Evolutionary conservation across 2,797 vertebrate genomes (phyloP), one percentile per base, ranked within the genome.

Genomic region (Ibycter americanus): DNA sequence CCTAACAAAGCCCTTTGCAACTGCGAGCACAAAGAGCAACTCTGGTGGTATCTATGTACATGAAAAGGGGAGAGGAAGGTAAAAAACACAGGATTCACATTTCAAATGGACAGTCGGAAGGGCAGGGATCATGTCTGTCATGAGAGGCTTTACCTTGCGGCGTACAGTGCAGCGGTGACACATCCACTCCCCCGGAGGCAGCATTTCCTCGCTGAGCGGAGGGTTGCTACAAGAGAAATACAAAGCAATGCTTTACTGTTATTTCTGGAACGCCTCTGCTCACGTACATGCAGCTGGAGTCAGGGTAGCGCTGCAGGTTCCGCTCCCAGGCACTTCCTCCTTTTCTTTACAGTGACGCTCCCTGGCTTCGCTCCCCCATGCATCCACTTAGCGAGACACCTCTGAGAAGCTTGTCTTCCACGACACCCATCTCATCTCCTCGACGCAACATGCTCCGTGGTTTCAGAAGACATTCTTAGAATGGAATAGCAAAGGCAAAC

Each of bases 121-220:
- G 90, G 90, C 81, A 91, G 56, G 70, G 86, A 70, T 7, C 7
- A 10, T 1, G n/a, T 36, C 59, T 81, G 65, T 42, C 22, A 23
- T 3, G 16, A 83, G 71, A 92, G 88, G 83, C 68, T 87, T 98
- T 98, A 99, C 99, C 98, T 99, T 99, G 98, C 99, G 99, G 63
- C 99, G 98, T 84, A 99, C 99, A 42, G 99, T 99, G 96, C 99
- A 99, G 97, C 99, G 99, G 97, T 99, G 99, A 98, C 99, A 99
- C 99, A 99, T 99, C 99, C 99, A 99, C 97, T 99, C 99, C 87
- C 99, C 99, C 18, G 99, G 99, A 68, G 99, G 99, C 97, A 99
- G 99, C 99, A 99, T 99, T 93, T 99, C 99, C 98, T 99, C 99
- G 67, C 99, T 99, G 84, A 99, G 98, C 6, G 99, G 99, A 94